Percentiles rank a stretch among this genome's conserved stretches.
Evolutionary conservation across 2,113 vertebrate species (phyloP).

Genomic region (Alosa alosa): DNA sequence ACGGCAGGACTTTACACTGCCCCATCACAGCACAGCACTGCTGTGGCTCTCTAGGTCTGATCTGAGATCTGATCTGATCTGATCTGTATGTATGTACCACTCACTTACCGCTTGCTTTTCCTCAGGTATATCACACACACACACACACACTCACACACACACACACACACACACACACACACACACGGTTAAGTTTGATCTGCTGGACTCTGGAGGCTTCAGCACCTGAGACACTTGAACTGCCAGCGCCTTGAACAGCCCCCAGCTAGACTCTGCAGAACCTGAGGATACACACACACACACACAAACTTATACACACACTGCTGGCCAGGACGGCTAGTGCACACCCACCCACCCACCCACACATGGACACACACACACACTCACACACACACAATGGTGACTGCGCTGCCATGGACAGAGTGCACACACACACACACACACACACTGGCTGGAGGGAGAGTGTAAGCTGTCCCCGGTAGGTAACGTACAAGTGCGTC

Average conservation of each 20-base stretch:
- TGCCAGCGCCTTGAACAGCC: no score
- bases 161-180: conserved; percentile 2
- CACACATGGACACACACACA: conserved; percentile 26
- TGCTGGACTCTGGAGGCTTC: background rate
- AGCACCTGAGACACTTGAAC: background rate
- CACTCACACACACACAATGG: conserved; percentile 16
- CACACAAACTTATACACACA: conserved; percentile 38
- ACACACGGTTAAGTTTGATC: background rate
- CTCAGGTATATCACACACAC: conserved; percentile 32
- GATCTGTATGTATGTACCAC: background rate
- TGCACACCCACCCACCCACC: background rate
- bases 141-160: background rate
- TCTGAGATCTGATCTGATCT: no score
- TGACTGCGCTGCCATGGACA: background rate
- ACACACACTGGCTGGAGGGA: background rate
- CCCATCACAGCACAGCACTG: no score
- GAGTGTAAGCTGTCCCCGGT: conserved; percentile 58
- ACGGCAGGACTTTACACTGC: background rate
- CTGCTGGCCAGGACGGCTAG: background rate
- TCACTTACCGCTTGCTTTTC: conserved; percentile 4
- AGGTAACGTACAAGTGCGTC: conserved; percentile 86
- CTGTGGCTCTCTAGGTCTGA: background rate
- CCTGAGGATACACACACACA: background rate
- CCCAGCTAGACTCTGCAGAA: background rate
- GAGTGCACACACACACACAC: background rate